These are phyloP conservation scores for Linyphia triangularis DNA, from an alignment of 2,888 invertebrate genomes.

Conservation along the genomic window DNA sequence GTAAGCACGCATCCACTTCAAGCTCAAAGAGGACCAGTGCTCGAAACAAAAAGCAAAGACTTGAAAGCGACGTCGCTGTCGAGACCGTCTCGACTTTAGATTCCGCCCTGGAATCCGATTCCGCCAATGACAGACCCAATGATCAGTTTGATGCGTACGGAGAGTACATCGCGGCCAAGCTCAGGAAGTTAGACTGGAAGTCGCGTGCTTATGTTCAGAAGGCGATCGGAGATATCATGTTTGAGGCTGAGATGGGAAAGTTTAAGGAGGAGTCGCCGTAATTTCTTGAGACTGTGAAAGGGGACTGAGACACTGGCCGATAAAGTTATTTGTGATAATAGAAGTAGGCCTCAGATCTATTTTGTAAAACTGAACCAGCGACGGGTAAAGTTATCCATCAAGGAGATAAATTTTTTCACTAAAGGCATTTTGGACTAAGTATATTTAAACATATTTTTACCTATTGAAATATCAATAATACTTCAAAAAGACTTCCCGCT, in stretches of 20 bases:
- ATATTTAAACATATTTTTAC: too few species aligned
- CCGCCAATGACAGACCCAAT: not conserved
- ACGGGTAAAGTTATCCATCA: too few species aligned
- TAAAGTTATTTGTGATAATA: too few species aligned
- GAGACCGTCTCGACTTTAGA: not conserved
- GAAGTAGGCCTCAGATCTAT: too few species aligned
- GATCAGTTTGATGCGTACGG: slow-evolving; percentile 35
- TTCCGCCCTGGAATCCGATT: not conserved
- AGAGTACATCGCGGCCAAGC: slow-evolving; percentile 18
- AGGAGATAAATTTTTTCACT: too few species aligned
- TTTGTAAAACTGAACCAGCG: too few species aligned
- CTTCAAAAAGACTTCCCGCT: too few species aligned
- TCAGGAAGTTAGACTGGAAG: slow-evolving; percentile 19
- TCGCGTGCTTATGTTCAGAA: slow-evolving; percentile 16
- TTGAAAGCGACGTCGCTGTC: not conserved
- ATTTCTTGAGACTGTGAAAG: not conserved
- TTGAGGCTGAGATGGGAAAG: slow-evolving; percentile 34
- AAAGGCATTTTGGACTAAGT: too few species aligned
- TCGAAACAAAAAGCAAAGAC: not conserved
- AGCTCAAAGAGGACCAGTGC: not conserved
- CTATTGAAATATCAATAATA: too few species aligned
- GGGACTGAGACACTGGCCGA: not conserved
- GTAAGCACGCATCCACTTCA: not conserved
- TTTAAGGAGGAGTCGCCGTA: not conserved
- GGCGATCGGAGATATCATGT: slow-evolving; percentile 26